Evolutionary conservation across 2,113 vertebrate species (phyloP).

Genomic region (Mionectes macconnelli): DNA sequence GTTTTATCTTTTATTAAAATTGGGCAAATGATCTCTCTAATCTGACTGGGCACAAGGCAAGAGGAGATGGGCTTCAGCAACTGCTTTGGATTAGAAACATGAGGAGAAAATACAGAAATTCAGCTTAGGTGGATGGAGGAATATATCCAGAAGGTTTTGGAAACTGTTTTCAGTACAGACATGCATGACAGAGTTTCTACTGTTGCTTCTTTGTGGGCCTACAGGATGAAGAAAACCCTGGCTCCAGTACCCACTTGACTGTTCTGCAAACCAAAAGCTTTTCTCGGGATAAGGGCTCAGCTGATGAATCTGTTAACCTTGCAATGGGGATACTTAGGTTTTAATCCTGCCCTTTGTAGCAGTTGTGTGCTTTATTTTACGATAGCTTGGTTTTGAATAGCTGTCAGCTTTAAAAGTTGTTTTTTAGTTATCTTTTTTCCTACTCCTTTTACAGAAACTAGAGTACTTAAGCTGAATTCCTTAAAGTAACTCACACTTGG

Average conservation of each 20-base stretch:
- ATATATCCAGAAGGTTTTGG: background rate
- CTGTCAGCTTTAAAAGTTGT: background rate
- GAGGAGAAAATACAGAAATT: background rate
- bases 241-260: background rate
- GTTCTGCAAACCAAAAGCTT: background rate
- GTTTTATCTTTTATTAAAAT: background rate
- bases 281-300: background rate
- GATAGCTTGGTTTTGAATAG: background rate
- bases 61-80: background rate
- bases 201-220: background rate
- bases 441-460: background rate
- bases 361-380: background rate
- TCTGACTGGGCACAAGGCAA: background rate
- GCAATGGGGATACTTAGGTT: background rate
- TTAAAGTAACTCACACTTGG: background rate
- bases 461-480: background rate
- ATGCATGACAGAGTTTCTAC: background rate
- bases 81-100: background rate
- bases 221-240: background rate
- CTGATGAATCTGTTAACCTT: background rate
- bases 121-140: background rate
- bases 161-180: background rate
- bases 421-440: background rate
- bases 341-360: background rate
- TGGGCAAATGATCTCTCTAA: background rate